Evolutionary conservation across 1,140 invertebrate genomes (phyloP).

Genomic region (Adoxophyes honmai): DNA sequence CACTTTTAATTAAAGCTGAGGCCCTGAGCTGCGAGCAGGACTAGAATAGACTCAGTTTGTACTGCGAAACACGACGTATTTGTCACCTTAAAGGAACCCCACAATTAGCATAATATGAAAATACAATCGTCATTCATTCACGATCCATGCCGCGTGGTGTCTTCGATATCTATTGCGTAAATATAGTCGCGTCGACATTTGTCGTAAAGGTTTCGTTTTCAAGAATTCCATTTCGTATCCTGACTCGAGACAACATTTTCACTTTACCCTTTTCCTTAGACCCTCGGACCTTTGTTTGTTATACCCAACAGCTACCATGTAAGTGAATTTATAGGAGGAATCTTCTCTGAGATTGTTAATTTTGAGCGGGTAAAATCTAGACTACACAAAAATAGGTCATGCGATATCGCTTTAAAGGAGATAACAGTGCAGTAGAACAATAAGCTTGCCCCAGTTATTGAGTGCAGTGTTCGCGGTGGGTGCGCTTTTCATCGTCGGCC

Average conservation of each 20-base stretch:
- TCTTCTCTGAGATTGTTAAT: no score
- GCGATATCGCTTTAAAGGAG: no score
- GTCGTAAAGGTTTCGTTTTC: not conserved
- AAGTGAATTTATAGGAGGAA: no score
- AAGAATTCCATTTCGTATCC: conserved; percentile 2
- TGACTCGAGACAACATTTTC: conserved; percentile 7
- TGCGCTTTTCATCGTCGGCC: conserved; percentile 40
- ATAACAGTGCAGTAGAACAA: conserved; percentile 22
- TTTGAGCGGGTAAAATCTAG: no score
- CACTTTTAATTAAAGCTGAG: no score
- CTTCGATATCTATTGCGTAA: not conserved
- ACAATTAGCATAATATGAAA: conserved; percentile 2
- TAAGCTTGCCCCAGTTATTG: conserved; percentile 36
- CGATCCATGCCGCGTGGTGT: not conserved
- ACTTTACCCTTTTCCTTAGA: conserved; percentile 3
- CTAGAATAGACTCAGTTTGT: no score
- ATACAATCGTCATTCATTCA: not conserved
- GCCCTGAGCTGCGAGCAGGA: no score
- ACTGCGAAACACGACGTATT: not conserved
- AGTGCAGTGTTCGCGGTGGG: conserved; percentile 31
- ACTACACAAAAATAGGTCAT: no score
- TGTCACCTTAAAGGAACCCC: not conserved
- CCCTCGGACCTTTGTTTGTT: conserved; percentile 3
- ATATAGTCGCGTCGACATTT: not conserved
- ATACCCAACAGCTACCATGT: not conserved